phyloP scores from a whole-genome alignment of 2,888 invertebrate genomes.

The Spodoptera exigua region DNA sequence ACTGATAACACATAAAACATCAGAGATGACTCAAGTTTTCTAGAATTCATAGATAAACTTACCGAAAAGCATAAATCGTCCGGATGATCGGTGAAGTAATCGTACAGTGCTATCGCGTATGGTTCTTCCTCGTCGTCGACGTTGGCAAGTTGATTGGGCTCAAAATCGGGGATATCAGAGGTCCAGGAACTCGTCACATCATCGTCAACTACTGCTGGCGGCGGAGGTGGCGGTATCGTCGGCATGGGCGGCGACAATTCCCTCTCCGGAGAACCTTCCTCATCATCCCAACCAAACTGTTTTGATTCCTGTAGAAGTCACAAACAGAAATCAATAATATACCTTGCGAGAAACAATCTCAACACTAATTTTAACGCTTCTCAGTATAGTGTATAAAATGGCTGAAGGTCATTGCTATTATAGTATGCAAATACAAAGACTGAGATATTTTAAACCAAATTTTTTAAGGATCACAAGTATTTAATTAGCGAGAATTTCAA shows the following conservation, averaged over 20 bases:
- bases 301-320: slow-evolving; percentile 74
- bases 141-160: slow-evolving; percentile 43
- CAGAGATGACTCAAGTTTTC: not conserved
- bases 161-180: slow-evolving; percentile 55
- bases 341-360: slow-evolving; percentile 20
- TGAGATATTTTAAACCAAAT: slow-evolving; percentile 8
- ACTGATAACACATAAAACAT: slow-evolving; percentile 10
- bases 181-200: slow-evolving; percentile 73
- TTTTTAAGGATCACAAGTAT: slow-evolving; percentile 9
- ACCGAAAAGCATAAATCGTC: slow-evolving; percentile 95
- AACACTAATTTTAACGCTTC: slow-evolving; percentile 41
- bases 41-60: slow-evolving; percentile 68
- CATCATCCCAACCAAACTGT: slow-evolving; percentile 76
- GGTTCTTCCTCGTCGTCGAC: slow-evolving; percentile 84
- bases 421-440: slow-evolving; percentile 28
- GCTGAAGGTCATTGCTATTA: slow-evolving; percentile 41
- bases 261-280: slow-evolving; percentile 74
- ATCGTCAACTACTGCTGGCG: slow-evolving; percentile 87
- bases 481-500: slow-evolving; percentile 3
- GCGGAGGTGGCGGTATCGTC: slow-evolving; percentile 93
- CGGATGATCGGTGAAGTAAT: slow-evolving; percentile 92
- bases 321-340: slow-evolving; percentile 10
- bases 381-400: slow-evolving; percentile 30
- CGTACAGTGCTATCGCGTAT: slow-evolving; percentile 93
- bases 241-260: slow-evolving; percentile 94